These are phyloP conservation scores for Porites cylindrica DNA, from an alignment of 92 coral and sea anemone species.

Conservation along the genomic window DNA sequence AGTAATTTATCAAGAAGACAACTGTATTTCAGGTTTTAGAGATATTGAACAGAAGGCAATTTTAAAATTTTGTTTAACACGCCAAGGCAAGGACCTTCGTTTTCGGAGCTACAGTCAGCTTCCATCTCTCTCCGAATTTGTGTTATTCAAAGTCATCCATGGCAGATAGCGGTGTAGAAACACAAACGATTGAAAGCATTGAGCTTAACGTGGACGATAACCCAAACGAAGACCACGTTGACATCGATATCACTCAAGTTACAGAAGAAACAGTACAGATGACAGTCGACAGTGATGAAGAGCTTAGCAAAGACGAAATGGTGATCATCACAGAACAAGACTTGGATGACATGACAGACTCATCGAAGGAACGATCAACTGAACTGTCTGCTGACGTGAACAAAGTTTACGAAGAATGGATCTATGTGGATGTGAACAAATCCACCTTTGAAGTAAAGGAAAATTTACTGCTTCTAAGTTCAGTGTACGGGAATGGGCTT, in stretches of 20 bases:
- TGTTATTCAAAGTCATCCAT: not conserved
- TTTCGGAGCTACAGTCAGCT: not conserved
- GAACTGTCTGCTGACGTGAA: conserved; percentile 22
- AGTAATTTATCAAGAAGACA: not conserved
- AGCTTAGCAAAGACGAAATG: conserved; percentile 27
- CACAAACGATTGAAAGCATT: conserved; percentile 42
- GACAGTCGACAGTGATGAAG: conserved; percentile 2
- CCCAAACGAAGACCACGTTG: conserved; percentile 29
- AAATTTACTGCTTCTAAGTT: conserved; percentile 78
- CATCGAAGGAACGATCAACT: conserved; percentile 24
- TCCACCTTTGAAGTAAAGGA: conserved; percentile 72
- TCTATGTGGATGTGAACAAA: conserved; percentile 78
- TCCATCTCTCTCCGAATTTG: too few species aligned
- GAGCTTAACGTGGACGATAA: conserved; percentile 41
- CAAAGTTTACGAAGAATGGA: conserved; percentile 88
- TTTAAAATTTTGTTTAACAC: not conserved
- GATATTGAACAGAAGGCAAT: not conserved
- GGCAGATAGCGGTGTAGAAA: conserved; percentile 28
- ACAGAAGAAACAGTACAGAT: conserved; percentile 29
- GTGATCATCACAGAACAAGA: conserved; percentile 32
- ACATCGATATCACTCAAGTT: conserved; percentile 28
- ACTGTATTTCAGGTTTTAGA: not conserved
- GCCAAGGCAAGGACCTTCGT: not conserved
- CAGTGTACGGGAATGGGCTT: conserved; percentile 74
- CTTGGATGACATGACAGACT: conserved; percentile 13